A percentile compares a stretch with the other conserved stretches of the same genome.
These are phyloP conservation scores for Fistularia commersonii DNA, from an alignment of 2,797 vertebrate species.

Conservation along the genomic window DNA sequence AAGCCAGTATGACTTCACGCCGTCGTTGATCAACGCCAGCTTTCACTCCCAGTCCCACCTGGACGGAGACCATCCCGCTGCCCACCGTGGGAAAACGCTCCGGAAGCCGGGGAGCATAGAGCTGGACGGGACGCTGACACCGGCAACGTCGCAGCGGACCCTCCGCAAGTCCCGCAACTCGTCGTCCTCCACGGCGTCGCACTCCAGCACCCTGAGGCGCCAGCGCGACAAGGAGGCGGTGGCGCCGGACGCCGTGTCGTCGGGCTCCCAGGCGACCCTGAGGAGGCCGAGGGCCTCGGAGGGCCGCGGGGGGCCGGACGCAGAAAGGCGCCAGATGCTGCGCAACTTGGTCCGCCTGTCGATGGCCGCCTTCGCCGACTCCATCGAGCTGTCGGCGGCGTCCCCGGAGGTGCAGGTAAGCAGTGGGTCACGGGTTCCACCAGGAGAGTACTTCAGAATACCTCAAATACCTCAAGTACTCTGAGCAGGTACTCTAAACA, in stretches of 20 bases:
- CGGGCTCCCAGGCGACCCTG: slow-evolving; percentile 58
- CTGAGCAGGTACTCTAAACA: no score
- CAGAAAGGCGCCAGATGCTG: slow-evolving; percentile 83
- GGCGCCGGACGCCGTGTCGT: slow-evolving; percentile 18
- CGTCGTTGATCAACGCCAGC: slow-evolving; percentile 58
- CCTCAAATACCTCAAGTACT: not conserved
- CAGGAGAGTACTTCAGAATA: not conserved
- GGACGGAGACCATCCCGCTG: slow-evolving; percentile 39
- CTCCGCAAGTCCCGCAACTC: slow-evolving; percentile 71
- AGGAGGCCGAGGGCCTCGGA: slow-evolving; percentile 69
- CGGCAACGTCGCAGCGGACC: slow-evolving; percentile 54
- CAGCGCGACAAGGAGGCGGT: slow-evolving; percentile 16
- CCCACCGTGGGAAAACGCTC: slow-evolving; percentile 58
- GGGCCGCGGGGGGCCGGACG: slow-evolving; percentile 42
- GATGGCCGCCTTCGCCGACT: slow-evolving; percentile 88
- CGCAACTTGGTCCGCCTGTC: slow-evolving; percentile 89
- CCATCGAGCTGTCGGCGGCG: slow-evolving; percentile 81
- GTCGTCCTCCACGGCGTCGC: slow-evolving; percentile 58
- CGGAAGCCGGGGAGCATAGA: slow-evolving; percentile 71
- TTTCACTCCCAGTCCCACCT: slow-evolving; percentile 76
- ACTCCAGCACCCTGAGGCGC: slow-evolving; percentile 60
- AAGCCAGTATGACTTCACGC: slow-evolving; percentile 50
- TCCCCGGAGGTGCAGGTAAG: slow-evolving; percentile 93
- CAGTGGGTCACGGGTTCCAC: not conserved
- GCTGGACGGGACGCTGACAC: slow-evolving; percentile 57